These are phyloP conservation scores for Sporophila hypoxantha DNA, from an alignment of 2,113 vertebrate species.

Conservation along the genomic window DNA sequence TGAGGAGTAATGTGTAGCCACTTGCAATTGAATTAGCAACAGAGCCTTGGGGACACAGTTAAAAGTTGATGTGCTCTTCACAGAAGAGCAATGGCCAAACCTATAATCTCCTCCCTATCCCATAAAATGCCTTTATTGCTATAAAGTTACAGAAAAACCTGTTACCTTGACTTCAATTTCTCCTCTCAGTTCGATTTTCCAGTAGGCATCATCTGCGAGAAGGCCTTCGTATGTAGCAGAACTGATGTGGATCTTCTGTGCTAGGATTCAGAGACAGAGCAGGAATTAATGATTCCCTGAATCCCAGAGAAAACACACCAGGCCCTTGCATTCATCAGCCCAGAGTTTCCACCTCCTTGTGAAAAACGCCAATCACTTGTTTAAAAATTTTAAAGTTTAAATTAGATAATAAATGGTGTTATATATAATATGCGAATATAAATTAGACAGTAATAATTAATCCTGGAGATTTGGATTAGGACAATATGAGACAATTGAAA, in stretches of 20 bases:
- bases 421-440: no score
- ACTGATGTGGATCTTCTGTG: slow-evolving; percentile 85
- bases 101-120: neutral
- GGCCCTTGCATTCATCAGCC: neutral
- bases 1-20: neutral
- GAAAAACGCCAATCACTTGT: no score
- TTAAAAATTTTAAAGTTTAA: no score
- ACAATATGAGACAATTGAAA: no score
- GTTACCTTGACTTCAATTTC: slow-evolving; percentile 89
- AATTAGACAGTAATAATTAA: no score
- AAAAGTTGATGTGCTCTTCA: neutral
- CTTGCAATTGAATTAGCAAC: neutral
- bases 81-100: neutral
- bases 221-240: slow-evolving; percentile 81
- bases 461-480: no score
- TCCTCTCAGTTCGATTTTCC: slow-evolving; percentile 81
- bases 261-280: slow-evolving; percentile 47
- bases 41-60: neutral
- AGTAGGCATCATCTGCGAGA: slow-evolving; percentile 77
- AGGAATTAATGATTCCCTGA: neutral
- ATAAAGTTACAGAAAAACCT: neutral
- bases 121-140: neutral
- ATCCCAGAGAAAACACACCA: neutral
- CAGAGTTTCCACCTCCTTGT: neutral
- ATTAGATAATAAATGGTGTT: no score